Evolutionary conservation across 2,113 vertebrate species (phyloP), one percentile per base, ranked within the genome.

Genomic region (Apistogramma diplotaenia): DNA sequence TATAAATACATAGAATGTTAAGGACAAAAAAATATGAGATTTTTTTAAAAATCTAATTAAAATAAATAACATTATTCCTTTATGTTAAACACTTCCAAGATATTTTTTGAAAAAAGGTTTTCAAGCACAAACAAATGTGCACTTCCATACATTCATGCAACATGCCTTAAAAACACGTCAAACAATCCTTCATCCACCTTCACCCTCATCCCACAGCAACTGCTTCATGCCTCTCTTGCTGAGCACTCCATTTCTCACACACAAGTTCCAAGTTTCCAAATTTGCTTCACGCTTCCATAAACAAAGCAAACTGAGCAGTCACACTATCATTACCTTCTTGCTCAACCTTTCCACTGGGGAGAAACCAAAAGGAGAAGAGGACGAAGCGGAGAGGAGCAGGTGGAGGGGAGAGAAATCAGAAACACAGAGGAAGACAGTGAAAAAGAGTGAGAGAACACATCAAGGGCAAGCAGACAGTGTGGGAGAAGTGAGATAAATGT

Each of bases 261-360:
- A 84, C 58, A 79, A 57, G 54, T 76, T 54, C 89, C 3, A 53
- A 67, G 59, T 74, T 77, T 70, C 67, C 13, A 18, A 71, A 56
- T 72, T 87, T 71, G 40, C 76, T 79, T 85, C 70, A 92, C 19
- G 15, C 75, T 84, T 73, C 27, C 25, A 65, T 71, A 49, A 74
- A 60, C 75, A 90, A 89, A 88, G 75, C 82, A 84, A 57, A 90
- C 61, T 4, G 65, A 70, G 11, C 12, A 25, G 58, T 87, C 83
- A 79, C 74, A 78, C 62, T 8, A 67, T 78, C 55, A 79, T 94
- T 94, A 94, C 92, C 93, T 94, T 93, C 55, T 43, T 40, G 90
- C 76, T 94, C 88, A 93, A 91, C 84, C 83, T 88, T 89, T 88
- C 94, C 91, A 83, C 85, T 92, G 89, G 79, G 89, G 85, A 90